phyloP scores from a whole-genome alignment of 2,888 invertebrate genomes.

The Ectemnius continuus region DNA sequence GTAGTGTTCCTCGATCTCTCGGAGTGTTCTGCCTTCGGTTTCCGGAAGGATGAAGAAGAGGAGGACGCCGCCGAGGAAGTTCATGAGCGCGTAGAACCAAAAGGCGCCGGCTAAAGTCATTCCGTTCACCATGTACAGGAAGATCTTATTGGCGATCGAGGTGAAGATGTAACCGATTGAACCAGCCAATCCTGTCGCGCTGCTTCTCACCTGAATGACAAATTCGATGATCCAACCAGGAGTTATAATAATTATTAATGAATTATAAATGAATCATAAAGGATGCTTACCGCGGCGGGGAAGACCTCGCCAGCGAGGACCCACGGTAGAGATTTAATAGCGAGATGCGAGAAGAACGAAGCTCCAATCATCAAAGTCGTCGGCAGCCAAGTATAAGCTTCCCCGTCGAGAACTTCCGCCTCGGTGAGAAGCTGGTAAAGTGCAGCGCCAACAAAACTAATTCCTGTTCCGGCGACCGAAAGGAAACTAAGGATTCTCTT shows the following conservation, averaged over 20 bases:
- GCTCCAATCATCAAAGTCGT: conserved; percentile 83
- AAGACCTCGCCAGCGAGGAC: conserved; percentile 88
- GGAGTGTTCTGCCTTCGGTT: conserved; percentile 88
- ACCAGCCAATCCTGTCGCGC: conserved; percentile 86
- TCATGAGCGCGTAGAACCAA: conserved; percentile 83
- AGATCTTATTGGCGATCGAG: conserved; percentile 87
- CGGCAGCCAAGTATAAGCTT: conserved; percentile 82
- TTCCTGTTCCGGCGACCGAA: conserved; percentile 83
- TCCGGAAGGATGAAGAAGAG: conserved; percentile 88
- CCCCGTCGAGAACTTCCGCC: conserved; percentile 39
- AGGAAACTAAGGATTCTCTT: conserved; percentile 85
- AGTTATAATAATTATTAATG: too few relatives aligned
- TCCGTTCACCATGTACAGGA: conserved; percentile 82
- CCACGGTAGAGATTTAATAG: conserved; percentile 88
- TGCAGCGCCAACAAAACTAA: conserved; percentile 83
- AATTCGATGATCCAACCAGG: background rate
- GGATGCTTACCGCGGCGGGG: conserved; percentile 62
- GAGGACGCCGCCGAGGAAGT: conserved; percentile 82
- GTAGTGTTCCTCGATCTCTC: conserved; percentile 86
- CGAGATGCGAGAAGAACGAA: conserved; percentile 85
- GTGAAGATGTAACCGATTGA: conserved; percentile 88
- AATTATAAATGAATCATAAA: too few relatives aligned
- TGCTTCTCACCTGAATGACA: conserved; percentile 81
- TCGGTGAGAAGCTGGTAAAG: conserved; percentile 79
- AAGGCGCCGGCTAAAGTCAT: conserved; percentile 86